Conservation (phyloP, 2,797 vertebrate species). For the Todus mexicanus region DNA sequence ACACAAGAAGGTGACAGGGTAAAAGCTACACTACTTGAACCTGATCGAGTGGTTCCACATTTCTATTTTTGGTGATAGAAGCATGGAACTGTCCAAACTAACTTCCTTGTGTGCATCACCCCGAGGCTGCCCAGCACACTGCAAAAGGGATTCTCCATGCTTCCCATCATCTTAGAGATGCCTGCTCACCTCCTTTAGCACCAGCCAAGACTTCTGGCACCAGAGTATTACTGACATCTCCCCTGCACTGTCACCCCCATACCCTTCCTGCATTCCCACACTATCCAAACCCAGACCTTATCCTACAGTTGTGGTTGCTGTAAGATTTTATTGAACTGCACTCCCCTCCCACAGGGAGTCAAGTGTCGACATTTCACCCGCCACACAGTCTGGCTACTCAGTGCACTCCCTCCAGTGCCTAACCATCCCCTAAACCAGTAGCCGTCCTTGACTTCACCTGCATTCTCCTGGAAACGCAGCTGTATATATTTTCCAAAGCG, state of each 20-base stretch:
- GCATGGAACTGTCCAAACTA: neutral
- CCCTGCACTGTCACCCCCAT: neutral
- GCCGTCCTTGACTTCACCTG: slow-evolving; percentile 42
- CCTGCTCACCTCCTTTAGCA: neutral
- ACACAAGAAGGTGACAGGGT: neutral
- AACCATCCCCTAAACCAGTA: neutral
- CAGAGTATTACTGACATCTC: neutral
- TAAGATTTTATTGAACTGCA: neutral
- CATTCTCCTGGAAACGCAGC: slow-evolving; percentile 74
- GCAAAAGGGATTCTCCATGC: neutral
- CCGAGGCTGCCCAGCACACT: neutral
- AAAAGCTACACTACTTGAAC: neutral
- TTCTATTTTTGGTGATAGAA: neutral
- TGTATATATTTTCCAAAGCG: slow-evolving; percentile 79
- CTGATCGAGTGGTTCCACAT: neutral
- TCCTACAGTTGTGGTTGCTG: neutral
- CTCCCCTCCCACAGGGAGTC: neutral
- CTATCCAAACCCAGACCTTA: neutral
- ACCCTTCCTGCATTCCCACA: neutral
- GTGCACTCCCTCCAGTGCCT: neutral
- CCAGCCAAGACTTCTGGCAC: neutral
- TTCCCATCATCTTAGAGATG: neutral
- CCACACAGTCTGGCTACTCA: neutral
- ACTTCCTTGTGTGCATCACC: neutral
- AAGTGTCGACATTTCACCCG: neutral